A percentile compares a stretch with the other conserved stretches of the same genome.
Evolutionary conservation across 2,113 vertebrate genomes (phyloP).

Genomic region (Loxodonta africana): DNA sequence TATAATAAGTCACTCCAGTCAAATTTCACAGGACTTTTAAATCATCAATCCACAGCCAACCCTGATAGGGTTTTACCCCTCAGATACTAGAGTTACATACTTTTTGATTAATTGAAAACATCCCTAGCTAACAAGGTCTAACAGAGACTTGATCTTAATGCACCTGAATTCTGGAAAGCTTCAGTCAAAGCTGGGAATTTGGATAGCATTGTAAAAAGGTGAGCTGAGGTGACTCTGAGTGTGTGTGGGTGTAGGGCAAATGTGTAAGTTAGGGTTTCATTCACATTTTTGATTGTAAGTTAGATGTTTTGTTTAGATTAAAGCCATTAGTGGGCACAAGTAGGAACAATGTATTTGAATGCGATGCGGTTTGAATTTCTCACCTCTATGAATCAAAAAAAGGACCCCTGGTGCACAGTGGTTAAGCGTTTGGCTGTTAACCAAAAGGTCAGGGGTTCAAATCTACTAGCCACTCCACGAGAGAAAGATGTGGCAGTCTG

Average conservation of each 20-base stretch:
- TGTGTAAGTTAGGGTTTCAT: constrained; percentile 8
- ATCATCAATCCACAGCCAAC: background rate
- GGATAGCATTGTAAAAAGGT: background rate
- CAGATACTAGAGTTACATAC: background rate
- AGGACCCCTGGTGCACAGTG: background rate
- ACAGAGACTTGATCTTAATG: constrained; percentile 41
- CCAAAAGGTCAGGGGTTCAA: background rate
- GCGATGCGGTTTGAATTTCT: constrained; percentile 51
- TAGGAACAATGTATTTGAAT: constrained; percentile 24
- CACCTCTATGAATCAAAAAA: constrained; percentile 12
- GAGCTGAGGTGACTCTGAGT: background rate
- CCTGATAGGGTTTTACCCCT: constrained; percentile 45
- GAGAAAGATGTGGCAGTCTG: background rate
- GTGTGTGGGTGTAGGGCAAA: background rate
- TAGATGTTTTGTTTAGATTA: constrained; percentile 50
- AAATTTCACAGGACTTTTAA: constrained; percentile 62
- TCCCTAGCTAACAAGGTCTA: constrained; percentile 23
- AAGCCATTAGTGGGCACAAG: constrained; percentile 40
- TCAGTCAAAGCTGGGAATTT: background rate
- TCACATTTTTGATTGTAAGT: background rate
- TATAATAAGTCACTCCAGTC: constrained; percentile 26
- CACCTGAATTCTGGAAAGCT: constrained; percentile 11
- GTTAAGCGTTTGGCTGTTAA: background rate
- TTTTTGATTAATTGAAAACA: constrained; percentile 28
- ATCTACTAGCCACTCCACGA: background rate